These are phyloP conservation scores for Artibeus lituratus DNA, from an alignment of 2,797 vertebrate species.

Conservation along the genomic window DNA sequence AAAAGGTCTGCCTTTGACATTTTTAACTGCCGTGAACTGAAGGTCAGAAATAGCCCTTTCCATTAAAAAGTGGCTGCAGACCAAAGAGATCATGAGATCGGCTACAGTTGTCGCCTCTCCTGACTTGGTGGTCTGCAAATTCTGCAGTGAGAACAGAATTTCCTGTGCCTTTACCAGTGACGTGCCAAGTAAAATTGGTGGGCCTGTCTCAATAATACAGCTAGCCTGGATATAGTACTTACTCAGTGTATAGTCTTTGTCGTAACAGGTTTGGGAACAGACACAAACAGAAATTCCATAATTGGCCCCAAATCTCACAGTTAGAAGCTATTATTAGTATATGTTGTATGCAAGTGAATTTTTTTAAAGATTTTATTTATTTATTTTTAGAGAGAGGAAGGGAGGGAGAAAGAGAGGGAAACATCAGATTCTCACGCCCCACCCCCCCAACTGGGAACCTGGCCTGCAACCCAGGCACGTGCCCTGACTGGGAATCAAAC, in stretches of 20 bases:
- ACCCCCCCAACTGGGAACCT: too few species aligned
- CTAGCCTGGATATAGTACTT: background rate
- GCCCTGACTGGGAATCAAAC: too few species aligned
- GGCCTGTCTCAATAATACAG: background rate
- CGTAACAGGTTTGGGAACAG: background rate
- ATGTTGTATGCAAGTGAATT: background rate
- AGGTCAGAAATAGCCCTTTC: constrained; percentile 54
- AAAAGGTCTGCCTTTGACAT: constrained; percentile 6
- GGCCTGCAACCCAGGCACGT: too few species aligned
- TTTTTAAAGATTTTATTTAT: background rate
- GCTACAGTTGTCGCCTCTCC: background rate
- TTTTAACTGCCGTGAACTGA: constrained; percentile 8
- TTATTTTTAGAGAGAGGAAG: too few species aligned
- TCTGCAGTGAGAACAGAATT: background rate
- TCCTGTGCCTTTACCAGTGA: background rate
- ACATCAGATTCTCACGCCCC: too few species aligned
- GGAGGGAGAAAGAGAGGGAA: too few species aligned
- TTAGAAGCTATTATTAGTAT: background rate
- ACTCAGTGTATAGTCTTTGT: background rate
- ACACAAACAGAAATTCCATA: background rate
- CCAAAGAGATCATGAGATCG: background rate
- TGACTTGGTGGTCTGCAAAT: background rate
- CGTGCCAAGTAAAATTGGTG: background rate
- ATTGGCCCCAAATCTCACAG: background rate
- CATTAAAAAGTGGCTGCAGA: background rate